Percentiles rank a stretch among this genome's conserved stretches.
Conservation (phyloP, 2,113 vertebrate species). For the Pseudorhombus dupliciocellatus region DNA sequence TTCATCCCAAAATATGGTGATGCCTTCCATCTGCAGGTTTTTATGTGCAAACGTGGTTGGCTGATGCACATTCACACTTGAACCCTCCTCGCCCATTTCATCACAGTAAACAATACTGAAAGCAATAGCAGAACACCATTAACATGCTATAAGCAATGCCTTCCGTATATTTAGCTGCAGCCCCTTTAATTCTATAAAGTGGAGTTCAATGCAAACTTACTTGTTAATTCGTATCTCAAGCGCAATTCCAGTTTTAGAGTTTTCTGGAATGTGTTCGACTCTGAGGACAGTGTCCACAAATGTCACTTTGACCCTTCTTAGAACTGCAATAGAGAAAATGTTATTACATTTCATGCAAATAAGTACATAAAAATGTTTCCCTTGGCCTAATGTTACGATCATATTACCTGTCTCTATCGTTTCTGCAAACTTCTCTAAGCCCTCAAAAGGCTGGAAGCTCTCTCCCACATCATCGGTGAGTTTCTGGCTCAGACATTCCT, state of each 20-base stretch:
- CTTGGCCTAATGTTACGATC: background rate
- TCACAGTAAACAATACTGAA: slow-evolving; percentile 93
- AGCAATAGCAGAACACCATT: slow-evolving; percentile 47
- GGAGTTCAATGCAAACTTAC: slow-evolving; percentile 76
- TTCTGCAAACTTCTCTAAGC: slow-evolving; percentile 98
- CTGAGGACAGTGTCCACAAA: slow-evolving; percentile 94
- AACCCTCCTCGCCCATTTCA: slow-evolving; percentile 90
- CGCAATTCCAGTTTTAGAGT: slow-evolving; percentile 96
- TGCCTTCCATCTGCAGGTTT: slow-evolving; percentile 90
- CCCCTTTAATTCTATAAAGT: background rate
- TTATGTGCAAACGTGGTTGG: slow-evolving; percentile 96
- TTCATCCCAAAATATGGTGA: slow-evolving; percentile 94
- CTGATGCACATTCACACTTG: slow-evolving; percentile 92
- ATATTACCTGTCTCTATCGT: slow-evolving; percentile 94
- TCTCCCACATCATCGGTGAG: slow-evolving; percentile 95
- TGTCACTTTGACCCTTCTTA: slow-evolving; percentile 95
- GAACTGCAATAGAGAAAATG: slow-evolving; percentile 79
- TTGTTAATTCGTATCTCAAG: slow-evolving; percentile 93
- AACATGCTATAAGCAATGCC: background rate
- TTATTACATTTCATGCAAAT: background rate
- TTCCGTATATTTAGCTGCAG: background rate
- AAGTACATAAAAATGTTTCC: background rate
- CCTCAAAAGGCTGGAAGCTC: slow-evolving; percentile 94
- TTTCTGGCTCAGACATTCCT: slow-evolving; percentile 97
- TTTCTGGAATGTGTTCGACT: slow-evolving; percentile 94